phyloP scores from a whole-genome alignment of 2,888 invertebrate genomes.

The Coelinius sp. region DNA sequence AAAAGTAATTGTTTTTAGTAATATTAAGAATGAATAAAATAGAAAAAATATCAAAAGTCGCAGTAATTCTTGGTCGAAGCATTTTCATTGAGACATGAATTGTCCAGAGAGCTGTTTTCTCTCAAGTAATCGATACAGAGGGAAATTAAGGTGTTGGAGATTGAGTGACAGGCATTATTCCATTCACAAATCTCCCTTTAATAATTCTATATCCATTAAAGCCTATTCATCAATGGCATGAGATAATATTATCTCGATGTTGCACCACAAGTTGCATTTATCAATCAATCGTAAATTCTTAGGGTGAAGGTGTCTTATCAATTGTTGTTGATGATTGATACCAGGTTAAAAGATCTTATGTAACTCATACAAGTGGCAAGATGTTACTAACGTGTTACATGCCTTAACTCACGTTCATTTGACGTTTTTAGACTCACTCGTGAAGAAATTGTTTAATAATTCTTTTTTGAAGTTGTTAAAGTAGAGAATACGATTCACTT shows the following conservation, averaged over 20 bases:
- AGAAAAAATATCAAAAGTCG: neutral
- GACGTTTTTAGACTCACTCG: too few species aligned
- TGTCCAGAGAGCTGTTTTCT: neutral
- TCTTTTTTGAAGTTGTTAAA: neutral
- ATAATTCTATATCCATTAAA: too few species aligned
- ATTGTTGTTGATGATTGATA: neutral
- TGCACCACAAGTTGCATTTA: neutral
- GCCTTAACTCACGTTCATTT: neutral
- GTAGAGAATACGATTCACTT: too few species aligned
- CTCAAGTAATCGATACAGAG: neutral
- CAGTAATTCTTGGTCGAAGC: neutral
- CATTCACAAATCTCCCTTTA: neutral
- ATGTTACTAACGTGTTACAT: constrained; percentile 17
- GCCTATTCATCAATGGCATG: too few species aligned
- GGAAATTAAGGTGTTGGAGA: neutral
- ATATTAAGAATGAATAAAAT: neutral
- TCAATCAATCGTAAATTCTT: neutral
- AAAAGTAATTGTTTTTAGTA: neutral
- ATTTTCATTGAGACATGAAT: neutral
- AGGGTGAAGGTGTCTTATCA: neutral
- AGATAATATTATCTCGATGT: neutral
- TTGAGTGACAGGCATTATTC: neutral
- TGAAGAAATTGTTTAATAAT: neutral
- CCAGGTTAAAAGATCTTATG: constrained; percentile 38
- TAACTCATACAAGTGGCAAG: constrained; percentile 33